A percentile compares a stretch with the other conserved stretches of the same genome.
phyloP scores from a whole-genome alignment of 1,140 invertebrate species.

The Elysia chlorotica region DNA sequence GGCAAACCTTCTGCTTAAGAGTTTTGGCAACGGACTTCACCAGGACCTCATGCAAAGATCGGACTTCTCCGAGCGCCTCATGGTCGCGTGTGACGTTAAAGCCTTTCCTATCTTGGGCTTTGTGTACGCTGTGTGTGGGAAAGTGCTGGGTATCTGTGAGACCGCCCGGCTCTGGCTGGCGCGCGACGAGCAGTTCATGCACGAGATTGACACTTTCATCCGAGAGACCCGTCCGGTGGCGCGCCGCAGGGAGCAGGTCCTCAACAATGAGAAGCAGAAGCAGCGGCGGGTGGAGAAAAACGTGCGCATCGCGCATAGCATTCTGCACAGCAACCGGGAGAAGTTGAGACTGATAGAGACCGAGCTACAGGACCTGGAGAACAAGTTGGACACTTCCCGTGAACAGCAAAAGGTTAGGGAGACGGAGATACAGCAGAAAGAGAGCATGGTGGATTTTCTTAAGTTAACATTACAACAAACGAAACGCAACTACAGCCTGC shows the following conservation, averaged over 20 bases:
- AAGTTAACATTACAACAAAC: constrained; percentile 56
- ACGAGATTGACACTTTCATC: constrained; percentile 54
- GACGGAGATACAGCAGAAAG: constrained; percentile 52
- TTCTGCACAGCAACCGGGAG: constrained; percentile 52
- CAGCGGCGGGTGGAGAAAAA: constrained; percentile 50
- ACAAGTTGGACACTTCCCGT: constrained; percentile 38
- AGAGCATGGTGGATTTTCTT: constrained; percentile 57
- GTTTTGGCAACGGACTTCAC: constrained; percentile 42
- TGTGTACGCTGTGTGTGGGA: constrained; percentile 48
- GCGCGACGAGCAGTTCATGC: constrained; percentile 53
- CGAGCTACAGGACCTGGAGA: constrained; percentile 49
- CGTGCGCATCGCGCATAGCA: constrained; percentile 42
- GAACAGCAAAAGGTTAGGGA: constrained; percentile 39
- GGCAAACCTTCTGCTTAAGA: constrained; percentile 43
- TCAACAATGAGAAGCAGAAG: constrained; percentile 51
- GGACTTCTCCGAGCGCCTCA: constrained; percentile 43
- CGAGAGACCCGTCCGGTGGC: constrained; percentile 44
- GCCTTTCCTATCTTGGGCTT: constrained; percentile 55
- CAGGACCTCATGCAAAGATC: constrained; percentile 47
- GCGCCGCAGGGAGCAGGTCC: constrained; percentile 40
- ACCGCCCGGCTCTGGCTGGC: constrained; percentile 52
- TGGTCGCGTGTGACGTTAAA: constrained; percentile 53
- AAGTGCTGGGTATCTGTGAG: constrained; percentile 40
- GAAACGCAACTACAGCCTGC: constrained; percentile 53
- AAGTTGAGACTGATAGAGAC: constrained; percentile 51